Evolutionary conservation across 2,113 vertebrate genomes (phyloP).

Genomic region (Psephotus haematonotus): DNA sequence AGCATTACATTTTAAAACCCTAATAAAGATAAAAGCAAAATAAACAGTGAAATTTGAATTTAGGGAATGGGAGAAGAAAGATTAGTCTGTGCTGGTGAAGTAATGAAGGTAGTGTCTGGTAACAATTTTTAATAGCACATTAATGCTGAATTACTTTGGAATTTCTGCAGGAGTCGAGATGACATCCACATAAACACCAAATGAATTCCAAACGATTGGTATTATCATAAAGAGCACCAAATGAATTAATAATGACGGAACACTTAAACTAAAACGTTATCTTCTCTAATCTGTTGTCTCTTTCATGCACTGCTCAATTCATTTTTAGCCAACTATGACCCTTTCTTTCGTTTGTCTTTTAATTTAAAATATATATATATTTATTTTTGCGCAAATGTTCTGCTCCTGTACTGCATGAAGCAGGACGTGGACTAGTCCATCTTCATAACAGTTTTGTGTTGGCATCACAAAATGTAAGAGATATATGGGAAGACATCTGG

Average conservation of each 20-base stretch:
- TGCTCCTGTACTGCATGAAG: not conserved
- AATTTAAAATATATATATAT: not conserved
- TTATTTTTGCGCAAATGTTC: not conserved
- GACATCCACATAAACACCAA: constrained; percentile 73
- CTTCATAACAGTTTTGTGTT: not conserved
- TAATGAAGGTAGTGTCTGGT: constrained; percentile 70
- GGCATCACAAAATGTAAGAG: not conserved
- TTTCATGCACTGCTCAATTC: constrained; percentile 30
- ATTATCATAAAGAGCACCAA: constrained; percentile 74
- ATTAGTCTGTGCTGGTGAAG: constrained; percentile 42
- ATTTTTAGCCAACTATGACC: constrained; percentile 44
- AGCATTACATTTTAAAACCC: constrained; percentile 66
- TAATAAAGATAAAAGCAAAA: constrained; percentile 71
- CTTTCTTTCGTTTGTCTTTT: constrained; percentile 41
- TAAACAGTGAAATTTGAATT: constrained; percentile 64
- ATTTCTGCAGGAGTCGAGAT: constrained; percentile 58
- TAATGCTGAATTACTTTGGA: constrained; percentile 69
- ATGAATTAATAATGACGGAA: constrained; percentile 75
- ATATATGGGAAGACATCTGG: constrained; percentile 47
- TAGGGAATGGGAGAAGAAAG: constrained; percentile 50
- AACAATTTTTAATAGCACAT: constrained; percentile 75
- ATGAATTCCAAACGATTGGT: constrained; percentile 70
- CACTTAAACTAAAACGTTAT: constrained; percentile 66
- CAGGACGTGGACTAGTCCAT: not conserved
- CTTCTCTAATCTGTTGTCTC: constrained; percentile 59